A percentile compares a stretch with the other conserved stretches of the same genome.
Conservation (phyloP, 2,888 invertebrate genomes). For the Amitus sp. region DNA sequence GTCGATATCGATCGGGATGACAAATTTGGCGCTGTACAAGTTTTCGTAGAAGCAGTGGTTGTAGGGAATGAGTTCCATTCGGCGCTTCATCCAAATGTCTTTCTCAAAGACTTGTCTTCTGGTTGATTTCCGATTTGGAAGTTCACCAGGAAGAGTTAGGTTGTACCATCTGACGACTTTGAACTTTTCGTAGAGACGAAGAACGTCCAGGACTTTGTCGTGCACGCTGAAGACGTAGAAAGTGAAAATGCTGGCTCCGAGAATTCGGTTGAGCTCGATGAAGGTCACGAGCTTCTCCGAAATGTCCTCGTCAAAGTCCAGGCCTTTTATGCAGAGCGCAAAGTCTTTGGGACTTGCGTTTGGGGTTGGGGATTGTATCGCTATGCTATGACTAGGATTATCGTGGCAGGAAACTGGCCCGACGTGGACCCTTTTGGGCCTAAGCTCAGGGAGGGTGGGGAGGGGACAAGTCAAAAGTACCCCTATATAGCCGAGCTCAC, state of each 20-base stretch:
- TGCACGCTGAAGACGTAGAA: slow-evolving; percentile 74
- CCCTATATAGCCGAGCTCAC: slow-evolving; percentile 69
- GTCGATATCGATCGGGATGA: slow-evolving; percentile 79
- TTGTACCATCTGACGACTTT: slow-evolving; percentile 57
- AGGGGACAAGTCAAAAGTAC: slow-evolving; percentile 74
- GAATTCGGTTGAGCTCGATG: slow-evolving; percentile 75
- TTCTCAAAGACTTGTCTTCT: slow-evolving; percentile 63
- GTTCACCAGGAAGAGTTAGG: slow-evolving; percentile 60
- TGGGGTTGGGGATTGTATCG: slow-evolving; percentile 27
- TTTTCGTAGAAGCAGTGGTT: slow-evolving; percentile 83
- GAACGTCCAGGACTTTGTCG: slow-evolving; percentile 68
- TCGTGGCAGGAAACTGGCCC: slow-evolving; percentile 50
- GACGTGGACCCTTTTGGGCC: slow-evolving; percentile 49
- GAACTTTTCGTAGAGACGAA: slow-evolving; percentile 69
- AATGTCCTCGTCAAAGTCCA: slow-evolving; percentile 74
- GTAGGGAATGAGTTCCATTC: slow-evolving; percentile 78
- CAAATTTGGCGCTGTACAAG: slow-evolving; percentile 71
- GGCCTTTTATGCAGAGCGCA: slow-evolving; percentile 78
- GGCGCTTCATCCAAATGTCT: slow-evolving; percentile 76
- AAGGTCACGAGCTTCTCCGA: slow-evolving; percentile 75
- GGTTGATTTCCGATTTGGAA: slow-evolving; percentile 63
- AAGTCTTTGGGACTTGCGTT: slow-evolving; percentile 63
- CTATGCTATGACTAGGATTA: slow-evolving; percentile 62
- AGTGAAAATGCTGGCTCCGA: slow-evolving; percentile 75
- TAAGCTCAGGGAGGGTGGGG: slow-evolving; percentile 62